These are phyloP conservation scores for Listronotus bonariensis DNA, from an alignment of 1,140 invertebrate genomes.

Conservation along the genomic window DNA sequence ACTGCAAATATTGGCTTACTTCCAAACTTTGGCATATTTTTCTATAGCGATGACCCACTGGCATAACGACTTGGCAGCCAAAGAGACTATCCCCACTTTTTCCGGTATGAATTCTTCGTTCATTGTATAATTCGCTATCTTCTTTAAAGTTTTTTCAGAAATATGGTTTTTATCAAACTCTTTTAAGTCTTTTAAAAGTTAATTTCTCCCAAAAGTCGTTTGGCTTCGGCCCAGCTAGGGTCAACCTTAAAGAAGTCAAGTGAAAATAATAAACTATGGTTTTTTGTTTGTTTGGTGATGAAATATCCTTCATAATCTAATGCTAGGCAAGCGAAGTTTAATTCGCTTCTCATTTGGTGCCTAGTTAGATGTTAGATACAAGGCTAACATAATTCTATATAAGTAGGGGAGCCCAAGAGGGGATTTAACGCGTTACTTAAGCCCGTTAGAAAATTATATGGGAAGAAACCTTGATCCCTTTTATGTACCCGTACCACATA, in stretches of 20 bases:
- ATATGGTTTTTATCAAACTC: conserved; percentile 90
- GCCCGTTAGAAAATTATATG: too few relatives aligned
- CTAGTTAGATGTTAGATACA: too few relatives aligned
- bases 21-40: conserved; percentile 84
- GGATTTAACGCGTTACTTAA: too few relatives aligned
- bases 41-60: conserved; percentile 92
- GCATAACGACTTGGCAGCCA: conserved; percentile 82
- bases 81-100: conserved; percentile 78
- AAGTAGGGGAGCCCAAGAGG: too few relatives aligned
- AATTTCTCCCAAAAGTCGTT: conserved; percentile 78
- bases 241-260: conserved; percentile 60
- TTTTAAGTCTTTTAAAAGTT: conserved; percentile 77
- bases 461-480: too few relatives aligned
- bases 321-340: too few relatives aligned
- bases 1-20: conserved; percentile 59
- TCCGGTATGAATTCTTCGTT: conserved; percentile 86
- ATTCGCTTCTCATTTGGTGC: too few relatives aligned
- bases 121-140: conserved; percentile 76
- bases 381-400: too few relatives aligned
- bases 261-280: too few relatives aligned
- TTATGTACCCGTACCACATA: too few relatives aligned
- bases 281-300: too few relatives aligned
- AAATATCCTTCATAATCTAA: too few relatives aligned
- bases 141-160: conserved; percentile 76
- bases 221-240: conserved; percentile 83